Percentiles rank a stretch among this genome's conserved stretches.
These are phyloP conservation scores for Isurus oxyrinchus DNA, from an alignment of 2,113 vertebrate genomes.

Conservation along the genomic window DNA sequence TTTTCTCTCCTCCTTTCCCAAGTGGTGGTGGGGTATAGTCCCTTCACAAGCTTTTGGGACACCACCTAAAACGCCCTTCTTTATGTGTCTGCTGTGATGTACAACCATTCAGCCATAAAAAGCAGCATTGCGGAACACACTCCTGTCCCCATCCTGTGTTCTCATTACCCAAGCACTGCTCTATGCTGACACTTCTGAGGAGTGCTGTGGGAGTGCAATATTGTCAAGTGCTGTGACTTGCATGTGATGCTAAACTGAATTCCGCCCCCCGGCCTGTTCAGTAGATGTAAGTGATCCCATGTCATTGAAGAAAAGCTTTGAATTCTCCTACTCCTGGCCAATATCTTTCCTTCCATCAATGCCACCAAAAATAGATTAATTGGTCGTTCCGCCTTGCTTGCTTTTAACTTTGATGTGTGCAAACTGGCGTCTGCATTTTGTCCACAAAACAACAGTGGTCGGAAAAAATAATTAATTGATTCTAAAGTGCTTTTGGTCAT, in stretches of 20 bases:
- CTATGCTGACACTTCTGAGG: background rate
- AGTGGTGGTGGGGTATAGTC: background rate
- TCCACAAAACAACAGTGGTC: background rate
- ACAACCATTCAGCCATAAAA: background rate
- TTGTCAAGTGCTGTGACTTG: background rate
- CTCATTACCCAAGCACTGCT: background rate
- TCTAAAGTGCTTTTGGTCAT: no score
- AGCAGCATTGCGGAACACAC: background rate
- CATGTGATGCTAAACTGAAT: background rate
- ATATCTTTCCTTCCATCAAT: background rate
- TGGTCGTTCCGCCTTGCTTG: background rate
- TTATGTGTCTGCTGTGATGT: background rate
- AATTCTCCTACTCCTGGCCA: background rate
- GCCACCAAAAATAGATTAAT: background rate
- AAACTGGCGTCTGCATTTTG: background rate
- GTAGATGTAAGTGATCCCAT: background rate
- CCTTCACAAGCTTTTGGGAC: background rate
- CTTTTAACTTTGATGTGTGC: background rate
- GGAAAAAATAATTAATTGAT: no score
- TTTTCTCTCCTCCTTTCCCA: background rate
- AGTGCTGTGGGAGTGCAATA: background rate
- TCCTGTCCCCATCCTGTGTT: background rate
- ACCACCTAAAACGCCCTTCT: background rate
- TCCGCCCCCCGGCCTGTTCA: background rate
- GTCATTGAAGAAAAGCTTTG: background rate